Evolutionary conservation across 2,888 invertebrate genomes (phyloP).

Genomic region (Onthophagus sagittarius): DNA sequence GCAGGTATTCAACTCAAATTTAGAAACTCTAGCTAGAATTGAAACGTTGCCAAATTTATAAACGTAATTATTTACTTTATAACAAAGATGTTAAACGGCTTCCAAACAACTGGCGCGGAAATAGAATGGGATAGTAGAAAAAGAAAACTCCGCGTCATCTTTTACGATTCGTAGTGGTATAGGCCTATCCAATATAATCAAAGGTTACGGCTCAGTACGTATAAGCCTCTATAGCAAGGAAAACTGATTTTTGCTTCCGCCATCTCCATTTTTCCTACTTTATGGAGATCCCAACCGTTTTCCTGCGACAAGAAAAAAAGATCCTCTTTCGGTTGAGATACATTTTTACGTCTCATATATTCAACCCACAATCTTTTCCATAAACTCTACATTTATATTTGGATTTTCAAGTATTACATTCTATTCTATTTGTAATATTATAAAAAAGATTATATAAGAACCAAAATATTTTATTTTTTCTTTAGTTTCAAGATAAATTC

Average conservation of each 20-base stretch:
- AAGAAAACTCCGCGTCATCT: neutral
- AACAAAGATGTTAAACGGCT: too few relatives aligned
- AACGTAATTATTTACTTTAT: too few relatives aligned
- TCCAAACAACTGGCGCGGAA: neutral
- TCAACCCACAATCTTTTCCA: neutral
- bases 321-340: neutral
- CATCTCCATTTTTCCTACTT: neutral
- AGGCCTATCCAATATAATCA: neutral
- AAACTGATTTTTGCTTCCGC: neutral
- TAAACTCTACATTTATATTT: neutral
- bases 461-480: too few relatives aligned
- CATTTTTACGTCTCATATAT: neutral
- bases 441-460: neutral
- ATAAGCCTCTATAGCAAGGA: neutral
- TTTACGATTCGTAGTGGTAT: neutral
- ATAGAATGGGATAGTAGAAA: neutral
- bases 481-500: too few relatives aligned
- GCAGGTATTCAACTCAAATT: too few relatives aligned
- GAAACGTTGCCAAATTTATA: too few relatives aligned
- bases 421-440: neutral
- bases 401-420: neutral
- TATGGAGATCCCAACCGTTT: neutral
- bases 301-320: neutral
- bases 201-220: neutral
- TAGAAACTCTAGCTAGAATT: too few relatives aligned